These are phyloP conservation scores for Perizoma flavofasciatum DNA, from an alignment of 2,888 invertebrate genomes.

Conservation along the genomic window DNA sequence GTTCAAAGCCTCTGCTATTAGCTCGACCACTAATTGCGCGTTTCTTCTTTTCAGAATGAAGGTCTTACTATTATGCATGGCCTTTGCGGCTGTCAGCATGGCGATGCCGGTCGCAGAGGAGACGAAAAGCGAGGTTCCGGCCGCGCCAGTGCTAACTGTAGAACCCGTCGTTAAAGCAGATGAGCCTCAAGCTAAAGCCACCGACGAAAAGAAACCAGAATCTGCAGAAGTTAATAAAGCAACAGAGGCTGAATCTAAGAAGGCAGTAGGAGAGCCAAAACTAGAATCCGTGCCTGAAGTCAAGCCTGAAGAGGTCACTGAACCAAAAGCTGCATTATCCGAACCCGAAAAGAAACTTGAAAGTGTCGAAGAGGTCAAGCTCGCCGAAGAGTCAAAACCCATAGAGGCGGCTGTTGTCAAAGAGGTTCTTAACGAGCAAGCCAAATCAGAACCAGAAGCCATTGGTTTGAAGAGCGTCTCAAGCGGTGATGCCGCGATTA, in stretches of 20 bases:
- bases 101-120: conserved; percentile 86
- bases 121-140: conserved; percentile 47
- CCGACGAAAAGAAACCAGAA: conserved; percentile 53
- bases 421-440: conserved; percentile 32
- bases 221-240: conserved; percentile 42
- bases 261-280: conserved; percentile 34
- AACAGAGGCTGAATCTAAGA: conserved; percentile 49
- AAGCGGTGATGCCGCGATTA: conserved; percentile 16
- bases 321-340: conserved; percentile 52
- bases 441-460: conserved; percentile 25
- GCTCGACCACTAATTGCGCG: conserved; percentile 60
- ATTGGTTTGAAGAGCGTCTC: conserved; percentile 18
- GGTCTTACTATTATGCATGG: conserved; percentile 84
- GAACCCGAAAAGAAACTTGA: conserved; percentile 48
- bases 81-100: conserved; percentile 81
- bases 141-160: conserved; percentile 43
- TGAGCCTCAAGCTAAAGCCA: conserved; percentile 49
- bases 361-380: conserved; percentile 42
- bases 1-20: conserved; percentile 52
- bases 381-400: conserved; percentile 44
- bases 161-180: conserved; percentile 44
- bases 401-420: conserved; percentile 30
- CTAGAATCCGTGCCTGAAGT: conserved; percentile 43
- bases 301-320: conserved; percentile 43
- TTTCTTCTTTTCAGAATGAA: conserved; percentile 85